Evolutionary conservation across 2,888 invertebrate species (phyloP).

Genomic region (Portevinia maculata): DNA sequence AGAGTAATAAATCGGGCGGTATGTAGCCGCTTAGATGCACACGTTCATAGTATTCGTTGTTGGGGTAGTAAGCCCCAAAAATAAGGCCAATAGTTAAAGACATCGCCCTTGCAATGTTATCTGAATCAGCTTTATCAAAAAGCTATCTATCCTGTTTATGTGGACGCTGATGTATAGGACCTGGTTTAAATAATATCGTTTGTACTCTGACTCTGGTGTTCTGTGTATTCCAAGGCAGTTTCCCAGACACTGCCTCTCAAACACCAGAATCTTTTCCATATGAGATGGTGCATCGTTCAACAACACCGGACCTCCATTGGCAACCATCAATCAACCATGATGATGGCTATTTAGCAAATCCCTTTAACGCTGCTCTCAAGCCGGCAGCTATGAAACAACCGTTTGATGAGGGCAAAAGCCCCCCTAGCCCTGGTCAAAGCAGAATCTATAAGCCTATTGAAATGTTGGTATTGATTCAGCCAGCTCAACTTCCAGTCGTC

Average conservation of each 20-base stretch:
- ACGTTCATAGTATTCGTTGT: neutral
- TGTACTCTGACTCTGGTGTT: constrained; percentile 11
- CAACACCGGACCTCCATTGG: constrained; percentile 1
- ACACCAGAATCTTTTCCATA: constrained; percentile 10
- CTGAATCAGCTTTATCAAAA: neutral
- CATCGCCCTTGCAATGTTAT: constrained; percentile 3
- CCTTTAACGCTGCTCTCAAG: neutral
- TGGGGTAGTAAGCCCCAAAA: constrained; percentile 8
- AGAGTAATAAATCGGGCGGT: no score
- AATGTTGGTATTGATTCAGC: neutral
- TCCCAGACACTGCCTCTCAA: constrained; percentile 1
- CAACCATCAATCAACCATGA: no score
- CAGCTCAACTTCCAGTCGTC: neutral
- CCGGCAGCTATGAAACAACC: constrained; percentile 1
- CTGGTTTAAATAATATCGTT: neutral
- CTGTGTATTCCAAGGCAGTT: constrained; percentile 7
- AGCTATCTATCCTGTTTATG: neutral
- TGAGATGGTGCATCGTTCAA: neutral
- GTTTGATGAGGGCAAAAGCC: constrained; percentile 1
- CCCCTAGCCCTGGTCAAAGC: neutral
- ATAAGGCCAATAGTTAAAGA: neutral
- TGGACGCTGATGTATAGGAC: neutral
- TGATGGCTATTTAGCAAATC: no score
- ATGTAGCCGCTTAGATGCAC: no score
- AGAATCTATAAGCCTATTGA: constrained; percentile 3